A percentile compares a stretch with the other conserved stretches of the same genome.
Evolutionary conservation across 2,113 vertebrate genomes (phyloP).

Genomic region (Cephalopterus ornatus): DNA sequence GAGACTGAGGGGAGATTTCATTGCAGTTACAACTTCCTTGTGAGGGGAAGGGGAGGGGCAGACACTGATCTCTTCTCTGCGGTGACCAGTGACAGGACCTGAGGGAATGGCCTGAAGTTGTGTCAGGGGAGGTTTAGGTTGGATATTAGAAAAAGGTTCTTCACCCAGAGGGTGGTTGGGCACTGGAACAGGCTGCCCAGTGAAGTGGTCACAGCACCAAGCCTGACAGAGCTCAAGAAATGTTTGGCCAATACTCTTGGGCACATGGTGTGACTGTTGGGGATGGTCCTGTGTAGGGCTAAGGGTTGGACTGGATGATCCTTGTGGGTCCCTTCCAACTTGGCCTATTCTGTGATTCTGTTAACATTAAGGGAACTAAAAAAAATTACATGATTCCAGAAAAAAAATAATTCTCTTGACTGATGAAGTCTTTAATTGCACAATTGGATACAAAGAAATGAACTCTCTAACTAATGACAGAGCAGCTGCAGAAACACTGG

Average conservation of each 20-base stretch:
- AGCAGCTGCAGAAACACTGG: not conserved
- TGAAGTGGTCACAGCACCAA: not conserved
- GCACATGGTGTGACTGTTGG: not conserved
- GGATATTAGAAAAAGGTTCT: not conserved
- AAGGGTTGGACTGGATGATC: not conserved
- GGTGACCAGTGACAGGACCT: not conserved
- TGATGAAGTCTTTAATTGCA: not conserved
- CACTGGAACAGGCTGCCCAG: not conserved
- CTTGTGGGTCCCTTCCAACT: no score
- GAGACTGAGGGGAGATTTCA: not conserved
- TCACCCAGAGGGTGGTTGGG: not conserved
- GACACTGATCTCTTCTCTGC: not conserved
- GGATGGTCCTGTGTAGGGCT: not conserved
- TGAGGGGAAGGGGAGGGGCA: not conserved
- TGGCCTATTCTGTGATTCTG: not conserved
- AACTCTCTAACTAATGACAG: not conserved
- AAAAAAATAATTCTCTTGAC: not conserved
- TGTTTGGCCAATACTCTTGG: not conserved
- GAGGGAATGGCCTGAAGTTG: not conserved
- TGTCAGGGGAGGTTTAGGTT: not conserved
- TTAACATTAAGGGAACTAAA: not conserved
- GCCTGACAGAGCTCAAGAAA: not conserved
- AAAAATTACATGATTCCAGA: not conserved
- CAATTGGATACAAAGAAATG: not conserved
- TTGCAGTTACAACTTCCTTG: not conserved